Base-by-base conservation (phyloP, 2,113 vertebrate genomes). In the Callipepla squamata region DNA sequence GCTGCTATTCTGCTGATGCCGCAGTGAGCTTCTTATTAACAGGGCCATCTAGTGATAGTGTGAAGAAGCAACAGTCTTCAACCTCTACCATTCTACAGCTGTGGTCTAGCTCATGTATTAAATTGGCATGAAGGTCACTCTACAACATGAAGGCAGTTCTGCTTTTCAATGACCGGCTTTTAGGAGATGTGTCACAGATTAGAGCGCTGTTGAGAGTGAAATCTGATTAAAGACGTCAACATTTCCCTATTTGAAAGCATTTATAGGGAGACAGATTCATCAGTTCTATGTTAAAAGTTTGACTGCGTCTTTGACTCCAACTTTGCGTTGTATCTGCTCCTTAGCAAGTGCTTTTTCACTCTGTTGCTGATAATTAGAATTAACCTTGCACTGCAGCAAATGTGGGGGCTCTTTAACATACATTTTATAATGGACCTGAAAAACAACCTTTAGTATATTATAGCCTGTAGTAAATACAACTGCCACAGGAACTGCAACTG, bases 341-440 rank as follows among this genome's bases (percentile, higher is more conserved):
- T 94, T 75, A 57, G 20, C 16, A 73, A 80, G 72, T 44, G 20
- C 81, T 96, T 96, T 94, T 75, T 93, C 97, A 94, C 85, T 90
- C 80, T 40, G 32, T 32, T 85, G 51, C 85, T 89, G 61, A 92
- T 68, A 84, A 25, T 30, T 30, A 3, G 21, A 70, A 89, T 89
- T 42, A 93, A 80, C 38, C 81, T 50, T 88, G 34, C 25, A 79
- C n/a, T 93, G 83, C 58, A 90, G 80, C 55, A 93, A 85, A 91
- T 78, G 53, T 25, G 38, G 42, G 57, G 30, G 32, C 16, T 91
- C 76, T 66, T 96, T 92, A 95, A 96, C 95, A 91, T 30, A 80
- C 23, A 28, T 50, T 73, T 94, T 90, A 90, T 47, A 86, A 79
- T 63, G 34, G 81, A 89, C 90, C 62, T 85, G 40, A 63, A 72